Conservation (phyloP, 1,140 invertebrate genomes). For the Laupala kohalensis region DNA sequence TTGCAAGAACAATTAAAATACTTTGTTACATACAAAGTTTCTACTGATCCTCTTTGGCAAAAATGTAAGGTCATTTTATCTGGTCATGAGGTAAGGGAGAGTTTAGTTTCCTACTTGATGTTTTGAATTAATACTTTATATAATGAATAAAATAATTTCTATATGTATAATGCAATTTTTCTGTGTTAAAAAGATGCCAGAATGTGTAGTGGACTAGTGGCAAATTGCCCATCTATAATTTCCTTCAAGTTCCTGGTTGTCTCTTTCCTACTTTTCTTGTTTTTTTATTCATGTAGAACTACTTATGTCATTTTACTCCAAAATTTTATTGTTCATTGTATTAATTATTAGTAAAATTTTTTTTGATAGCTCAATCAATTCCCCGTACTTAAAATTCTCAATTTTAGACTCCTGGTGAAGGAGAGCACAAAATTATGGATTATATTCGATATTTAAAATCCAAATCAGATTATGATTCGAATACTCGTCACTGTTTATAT, state of each 20-base stretch:
- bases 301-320: no score
- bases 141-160: not conserved
- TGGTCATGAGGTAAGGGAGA: slow-evolving; percentile 58
- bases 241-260: no score
- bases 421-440: slow-evolving; percentile 98
- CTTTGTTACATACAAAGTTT: slow-evolving; percentile 79
- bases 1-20: slow-evolving; percentile 75
- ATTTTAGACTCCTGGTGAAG: slow-evolving; percentile 83
- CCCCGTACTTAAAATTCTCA: no score
- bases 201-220: no score
- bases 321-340: no score
- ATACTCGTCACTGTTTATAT: slow-evolving; percentile 88
- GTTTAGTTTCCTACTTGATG: slow-evolving; percentile 5
- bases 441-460: slow-evolving; percentile 80
- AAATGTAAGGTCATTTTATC: slow-evolving; percentile 65
- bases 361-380: no score
- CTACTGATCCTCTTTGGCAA: slow-evolving; percentile 70
- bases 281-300: no score
- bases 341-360: no score
- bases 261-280: no score
- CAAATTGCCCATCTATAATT: no score
- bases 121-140: not conserved
- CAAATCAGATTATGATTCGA: slow-evolving; percentile 68
- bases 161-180: not conserved
- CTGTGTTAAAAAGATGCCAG: no score